Evolutionary conservation across 2,888 invertebrate genomes (phyloP).

Genomic region (Cheilosia impressa): DNA sequence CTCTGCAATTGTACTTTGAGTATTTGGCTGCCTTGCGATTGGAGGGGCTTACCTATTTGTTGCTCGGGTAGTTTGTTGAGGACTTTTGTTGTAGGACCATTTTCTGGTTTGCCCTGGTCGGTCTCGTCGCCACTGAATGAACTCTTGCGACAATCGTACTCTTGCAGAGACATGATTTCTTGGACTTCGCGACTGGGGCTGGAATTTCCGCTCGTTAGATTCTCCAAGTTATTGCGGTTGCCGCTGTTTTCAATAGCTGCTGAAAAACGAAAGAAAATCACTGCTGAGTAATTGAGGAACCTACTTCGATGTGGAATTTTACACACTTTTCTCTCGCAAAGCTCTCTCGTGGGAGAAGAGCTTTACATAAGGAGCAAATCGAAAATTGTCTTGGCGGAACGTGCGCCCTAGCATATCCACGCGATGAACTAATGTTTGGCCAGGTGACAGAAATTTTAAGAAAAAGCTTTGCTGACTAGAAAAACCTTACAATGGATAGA

Average conservation of each 20-base stretch:
- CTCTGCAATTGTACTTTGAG: conserved; percentile 58
- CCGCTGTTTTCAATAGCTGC: conserved; percentile 62
- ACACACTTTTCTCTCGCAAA: no score
- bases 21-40: conserved; percentile 15
- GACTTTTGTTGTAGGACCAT: conserved; percentile 51
- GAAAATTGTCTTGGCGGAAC: no score
- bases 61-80: conserved; percentile 56
- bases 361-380: no score
- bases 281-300: no score
- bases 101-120: conserved; percentile 68
- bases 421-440: no score
- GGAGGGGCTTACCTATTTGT: conserved; percentile 42
- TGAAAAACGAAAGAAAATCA: neutral
- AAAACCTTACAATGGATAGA: no score
- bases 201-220: conserved; percentile 90
- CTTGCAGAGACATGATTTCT: conserved; percentile 91
- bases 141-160: conserved; percentile 79
- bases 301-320: no score
- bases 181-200: conserved; percentile 96
- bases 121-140: conserved; percentile 78
- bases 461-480: no score
- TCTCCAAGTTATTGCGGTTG: conserved; percentile 77
- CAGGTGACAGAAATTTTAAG: no score
- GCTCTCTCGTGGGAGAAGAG: no score
- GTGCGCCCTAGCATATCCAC: no score